A percentile compares a stretch with the other conserved stretches of the same genome.
These are phyloP conservation scores for Amblyopsis rosae DNA, from an alignment of 2,113 vertebrate species.

Conservation along the genomic window DNA sequence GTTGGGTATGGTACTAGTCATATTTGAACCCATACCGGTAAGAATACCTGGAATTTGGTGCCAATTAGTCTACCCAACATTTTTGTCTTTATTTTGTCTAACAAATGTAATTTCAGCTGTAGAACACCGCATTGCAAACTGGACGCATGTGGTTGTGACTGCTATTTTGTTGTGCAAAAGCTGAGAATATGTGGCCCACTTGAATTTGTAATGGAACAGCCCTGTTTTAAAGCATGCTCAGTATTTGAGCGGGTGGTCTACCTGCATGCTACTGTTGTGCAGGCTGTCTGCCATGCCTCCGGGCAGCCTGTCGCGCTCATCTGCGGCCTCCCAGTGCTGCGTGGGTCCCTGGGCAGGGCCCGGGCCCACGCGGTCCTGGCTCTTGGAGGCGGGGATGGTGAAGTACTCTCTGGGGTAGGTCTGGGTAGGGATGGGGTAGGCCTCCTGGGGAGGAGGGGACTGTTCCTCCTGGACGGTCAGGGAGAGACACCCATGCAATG, in stretches of 20 bases:
- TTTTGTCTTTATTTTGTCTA: no score
- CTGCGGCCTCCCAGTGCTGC: constrained; percentile 87
- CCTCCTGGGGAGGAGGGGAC: constrained; percentile 86
- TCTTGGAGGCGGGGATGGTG: constrained; percentile 93
- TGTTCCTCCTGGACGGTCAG: constrained; percentile 81
- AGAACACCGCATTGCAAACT: no score
- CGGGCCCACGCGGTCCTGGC: constrained; percentile 86
- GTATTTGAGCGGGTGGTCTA: constrained; percentile 47
- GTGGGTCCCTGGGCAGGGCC: constrained; percentile 65
- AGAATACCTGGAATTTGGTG: no score
- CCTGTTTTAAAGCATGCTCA: no score
- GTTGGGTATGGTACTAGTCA: no score
- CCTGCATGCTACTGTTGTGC: constrained; percentile 85
- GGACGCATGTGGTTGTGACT: no score
- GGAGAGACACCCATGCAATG: constrained; percentile 3
- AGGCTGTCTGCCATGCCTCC: constrained; percentile 76
- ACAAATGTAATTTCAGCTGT: no score
- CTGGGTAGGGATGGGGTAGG: constrained; percentile 97
- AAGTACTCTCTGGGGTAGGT: constrained; percentile 96
- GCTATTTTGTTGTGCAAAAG: no score
- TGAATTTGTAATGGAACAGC: no score
- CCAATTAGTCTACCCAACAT: no score
- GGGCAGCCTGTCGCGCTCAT: constrained; percentile 84
- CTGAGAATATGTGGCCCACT: no score
- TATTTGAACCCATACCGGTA: no score